Percentiles rank a stretch among this genome's conserved stretches.
These are phyloP conservation scores for Neolamprologus hecqui DNA, from an alignment of 2,113 vertebrate species.

Conservation along the genomic window DNA sequence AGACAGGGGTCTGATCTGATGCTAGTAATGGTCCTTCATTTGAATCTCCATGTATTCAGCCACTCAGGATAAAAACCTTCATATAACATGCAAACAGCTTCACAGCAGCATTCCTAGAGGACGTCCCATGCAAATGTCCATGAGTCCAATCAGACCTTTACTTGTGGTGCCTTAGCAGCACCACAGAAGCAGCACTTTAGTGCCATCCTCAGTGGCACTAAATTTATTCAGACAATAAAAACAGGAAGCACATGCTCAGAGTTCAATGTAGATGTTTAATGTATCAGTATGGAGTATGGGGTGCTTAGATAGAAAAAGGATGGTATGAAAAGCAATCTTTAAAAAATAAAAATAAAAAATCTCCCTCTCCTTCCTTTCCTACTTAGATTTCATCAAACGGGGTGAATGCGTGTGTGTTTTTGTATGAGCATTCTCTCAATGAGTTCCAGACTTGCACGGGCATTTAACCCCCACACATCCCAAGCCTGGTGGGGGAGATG, in stretches of 20 bases:
- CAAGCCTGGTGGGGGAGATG: constrained; percentile 6
- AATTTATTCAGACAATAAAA: background rate
- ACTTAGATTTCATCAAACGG: constrained; percentile 22
- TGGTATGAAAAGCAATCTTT: background rate
- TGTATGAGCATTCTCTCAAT: constrained; percentile 33
- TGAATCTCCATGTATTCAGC: background rate
- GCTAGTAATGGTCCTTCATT: background rate
- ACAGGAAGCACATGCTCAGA: background rate
- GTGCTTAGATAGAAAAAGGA: background rate
- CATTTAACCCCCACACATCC: background rate
- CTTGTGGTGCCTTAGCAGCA: background rate
- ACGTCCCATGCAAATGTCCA: background rate
- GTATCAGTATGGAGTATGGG: background rate
- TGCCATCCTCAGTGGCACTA: background rate
- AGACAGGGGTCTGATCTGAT: background rate
- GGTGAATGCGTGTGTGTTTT: background rate
- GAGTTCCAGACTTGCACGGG: constrained; percentile 58
- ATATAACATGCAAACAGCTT: background rate
- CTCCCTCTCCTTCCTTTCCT: background rate
- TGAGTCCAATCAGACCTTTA: background rate
- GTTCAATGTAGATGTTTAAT: background rate
- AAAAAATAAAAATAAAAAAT: background rate
- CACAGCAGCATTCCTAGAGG: background rate
- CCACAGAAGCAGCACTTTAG: background rate
- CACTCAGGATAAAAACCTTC: background rate